phyloP scores from a whole-genome alignment of 2,113 vertebrate species.

The Polypterus senegalus region DNA sequence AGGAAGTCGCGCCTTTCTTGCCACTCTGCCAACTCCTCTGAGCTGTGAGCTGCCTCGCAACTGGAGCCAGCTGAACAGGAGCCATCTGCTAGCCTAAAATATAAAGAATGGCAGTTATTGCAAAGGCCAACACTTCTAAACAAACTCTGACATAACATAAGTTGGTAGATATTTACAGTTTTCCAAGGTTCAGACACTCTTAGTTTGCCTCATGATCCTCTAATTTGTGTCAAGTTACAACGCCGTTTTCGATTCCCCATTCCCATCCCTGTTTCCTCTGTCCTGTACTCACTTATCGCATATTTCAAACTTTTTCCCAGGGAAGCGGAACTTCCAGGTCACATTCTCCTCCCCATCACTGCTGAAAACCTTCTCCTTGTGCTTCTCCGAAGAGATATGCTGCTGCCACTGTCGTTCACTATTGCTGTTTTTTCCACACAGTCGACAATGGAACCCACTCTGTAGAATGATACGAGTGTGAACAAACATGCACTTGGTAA shows the following conservation, averaged over 20 bases:
- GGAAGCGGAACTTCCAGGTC: slow-evolving; percentile 81
- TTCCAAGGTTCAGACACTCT: too few relatives aligned
- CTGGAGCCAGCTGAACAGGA: slow-evolving; percentile 69
- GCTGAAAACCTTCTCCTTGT: slow-evolving; percentile 88
- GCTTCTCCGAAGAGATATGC: slow-evolving; percentile 84
- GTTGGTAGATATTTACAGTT: too few relatives aligned
- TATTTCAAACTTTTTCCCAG: slow-evolving; percentile 57
- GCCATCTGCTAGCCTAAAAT: slow-evolving; percentile 25
- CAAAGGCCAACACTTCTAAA: neutral
- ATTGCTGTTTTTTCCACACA: slow-evolving; percentile 90
- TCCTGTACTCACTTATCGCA: slow-evolving; percentile 41
- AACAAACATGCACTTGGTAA: too few relatives aligned
- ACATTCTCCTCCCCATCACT: slow-evolving; percentile 64
- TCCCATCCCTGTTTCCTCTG: neutral
- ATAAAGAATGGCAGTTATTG: neutral
- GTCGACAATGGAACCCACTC: slow-evolving; percentile 78
- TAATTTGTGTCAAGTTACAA: too few relatives aligned
- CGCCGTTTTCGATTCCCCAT: neutral
- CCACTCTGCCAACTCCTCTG: slow-evolving; percentile 84
- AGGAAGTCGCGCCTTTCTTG: slow-evolving; percentile 69
- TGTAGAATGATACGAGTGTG: slow-evolving; percentile 14
- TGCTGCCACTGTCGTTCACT: slow-evolving; percentile 92
- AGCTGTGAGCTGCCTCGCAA: slow-evolving; percentile 77
- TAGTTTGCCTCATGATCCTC: too few relatives aligned
- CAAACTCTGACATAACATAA: neutral